These are phyloP conservation scores for Alethe castanea DNA, from an alignment of 2,113 vertebrate species.

Conservation along the genomic window DNA sequence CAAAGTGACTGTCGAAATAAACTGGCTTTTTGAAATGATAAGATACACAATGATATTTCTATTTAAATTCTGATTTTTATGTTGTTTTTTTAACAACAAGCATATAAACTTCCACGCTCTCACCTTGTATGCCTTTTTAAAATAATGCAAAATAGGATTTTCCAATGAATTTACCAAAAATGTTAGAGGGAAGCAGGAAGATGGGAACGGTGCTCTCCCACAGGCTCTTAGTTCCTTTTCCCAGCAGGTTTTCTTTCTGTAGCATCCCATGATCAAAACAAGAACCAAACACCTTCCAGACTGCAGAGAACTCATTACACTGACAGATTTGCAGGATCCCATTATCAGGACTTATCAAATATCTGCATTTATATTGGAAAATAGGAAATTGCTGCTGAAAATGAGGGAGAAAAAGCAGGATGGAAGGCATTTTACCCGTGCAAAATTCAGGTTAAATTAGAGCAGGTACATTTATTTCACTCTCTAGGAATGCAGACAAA, in stretches of 20 bases:
- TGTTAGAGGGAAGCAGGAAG: not conserved
- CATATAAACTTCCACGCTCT: not conserved
- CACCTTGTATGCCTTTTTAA: not conserved
- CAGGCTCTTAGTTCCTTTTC: not conserved
- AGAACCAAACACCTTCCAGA: not conserved
- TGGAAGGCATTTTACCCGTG: not conserved
- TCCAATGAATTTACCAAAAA: not conserved
- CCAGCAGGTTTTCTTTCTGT: not conserved
- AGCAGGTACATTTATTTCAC: not conserved
- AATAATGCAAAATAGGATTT: not conserved
- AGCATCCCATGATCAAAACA: not conserved
- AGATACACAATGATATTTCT: not conserved
- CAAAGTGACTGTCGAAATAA: not conserved
- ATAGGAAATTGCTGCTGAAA: not conserved
- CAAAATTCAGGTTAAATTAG: not conserved
- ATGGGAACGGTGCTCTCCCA: not conserved
- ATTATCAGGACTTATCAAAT: not conserved
- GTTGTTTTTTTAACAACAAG: not conserved
- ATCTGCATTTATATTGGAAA: not conserved
- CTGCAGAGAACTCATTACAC: not conserved
- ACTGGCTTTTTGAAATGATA: not conserved
- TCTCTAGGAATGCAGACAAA: not conserved
- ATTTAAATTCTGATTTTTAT: not conserved
- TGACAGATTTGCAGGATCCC: not conserved
- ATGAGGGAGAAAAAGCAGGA: not conserved